Evolutionary conservation across 30 jellyfish, hydroid and myxozoan species (phyloP), one percentile per base, ranked within the genome.

Genomic region (Mastigias papua): DNA sequence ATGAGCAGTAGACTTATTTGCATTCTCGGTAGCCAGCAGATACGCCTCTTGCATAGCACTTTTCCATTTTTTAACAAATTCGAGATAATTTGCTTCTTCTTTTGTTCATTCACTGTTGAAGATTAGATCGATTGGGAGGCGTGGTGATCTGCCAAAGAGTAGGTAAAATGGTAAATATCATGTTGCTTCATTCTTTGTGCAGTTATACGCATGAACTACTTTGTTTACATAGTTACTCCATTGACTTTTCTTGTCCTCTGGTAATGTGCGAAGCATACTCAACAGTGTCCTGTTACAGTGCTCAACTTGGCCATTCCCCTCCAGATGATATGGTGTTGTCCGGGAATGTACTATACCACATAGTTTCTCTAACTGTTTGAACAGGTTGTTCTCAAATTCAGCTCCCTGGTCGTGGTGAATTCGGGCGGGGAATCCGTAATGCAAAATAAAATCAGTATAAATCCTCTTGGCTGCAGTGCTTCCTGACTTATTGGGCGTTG

Each of bases 381-480:
- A 86, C 60, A 86, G n/a, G 16, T 61, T 31, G 69, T 86, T 86
- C 64, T 60, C 91, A 76, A 86, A 75, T 61, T 86, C 96, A 19
- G 73, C 86, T 8, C 96, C 96, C 46, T 61, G 82, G 71, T 86
- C 96, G 69, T 86, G 91, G 37, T 67, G 65, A 29, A 82, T 82
- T 23, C 90, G 78, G 13, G 80, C 87, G 16, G 96, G 96, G 77
- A 71, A 61, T 4, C 95, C 89, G 29, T 71, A 73, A 7, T 42
- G 27, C 3, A 62, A 86, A 29, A 85, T 62, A 48, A 85, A 48
- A 48, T 85, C 94, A 70, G 51, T 62, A 37, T 48, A 72, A 50
- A 85, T 48, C 37, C 64, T 48, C 29, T 75, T 48, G 17, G 81
- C 81, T 1, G 90, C 94, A 11, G 89, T 57, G 2, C 1, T 71